Percentiles rank a stretch among this genome's conserved stretches.
phyloP scores from a whole-genome alignment of 2,888 invertebrate genomes.

The Idaea biselata region DNA sequence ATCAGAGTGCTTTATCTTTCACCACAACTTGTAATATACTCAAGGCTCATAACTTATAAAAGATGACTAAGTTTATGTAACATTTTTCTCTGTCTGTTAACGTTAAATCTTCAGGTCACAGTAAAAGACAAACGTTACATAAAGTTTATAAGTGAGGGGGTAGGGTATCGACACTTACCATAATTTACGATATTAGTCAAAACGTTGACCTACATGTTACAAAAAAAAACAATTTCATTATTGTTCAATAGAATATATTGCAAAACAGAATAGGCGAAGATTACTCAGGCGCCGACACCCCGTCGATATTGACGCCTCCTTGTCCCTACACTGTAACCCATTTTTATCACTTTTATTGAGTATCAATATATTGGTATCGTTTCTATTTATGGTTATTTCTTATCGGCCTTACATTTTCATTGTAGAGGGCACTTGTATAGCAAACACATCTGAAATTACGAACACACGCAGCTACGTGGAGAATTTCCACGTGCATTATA shows the following conservation, averaged over 20 bases:
- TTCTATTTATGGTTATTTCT: conserved; percentile 1
- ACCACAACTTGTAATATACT: no score
- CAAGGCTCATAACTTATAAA: no score
- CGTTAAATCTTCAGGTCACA: no score
- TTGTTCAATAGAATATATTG: not conserved
- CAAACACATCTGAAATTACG: not conserved
- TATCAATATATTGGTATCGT: not conserved
- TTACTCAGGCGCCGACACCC: conserved; percentile 18
- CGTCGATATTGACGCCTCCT: conserved; percentile 22
- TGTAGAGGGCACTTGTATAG: not conserved
- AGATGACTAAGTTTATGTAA: no score
- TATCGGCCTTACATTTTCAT: not conserved
- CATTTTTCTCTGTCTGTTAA: no score
- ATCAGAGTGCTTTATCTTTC: no score
- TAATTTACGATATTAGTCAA: not conserved
- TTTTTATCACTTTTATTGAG: conserved; percentile 10
- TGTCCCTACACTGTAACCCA: conserved; percentile 19
- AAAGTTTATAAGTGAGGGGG: no score
- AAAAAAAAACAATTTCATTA: not conserved
- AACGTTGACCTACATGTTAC: not conserved
- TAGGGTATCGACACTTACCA: not conserved
- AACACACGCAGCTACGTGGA: not conserved
- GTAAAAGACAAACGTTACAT: no score
- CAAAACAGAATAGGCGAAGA: conserved; percentile 13
- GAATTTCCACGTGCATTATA: not conserved